Conservation (phyloP, 2,797 vertebrate species). For the Gymnoscopelus braueri region DNA sequence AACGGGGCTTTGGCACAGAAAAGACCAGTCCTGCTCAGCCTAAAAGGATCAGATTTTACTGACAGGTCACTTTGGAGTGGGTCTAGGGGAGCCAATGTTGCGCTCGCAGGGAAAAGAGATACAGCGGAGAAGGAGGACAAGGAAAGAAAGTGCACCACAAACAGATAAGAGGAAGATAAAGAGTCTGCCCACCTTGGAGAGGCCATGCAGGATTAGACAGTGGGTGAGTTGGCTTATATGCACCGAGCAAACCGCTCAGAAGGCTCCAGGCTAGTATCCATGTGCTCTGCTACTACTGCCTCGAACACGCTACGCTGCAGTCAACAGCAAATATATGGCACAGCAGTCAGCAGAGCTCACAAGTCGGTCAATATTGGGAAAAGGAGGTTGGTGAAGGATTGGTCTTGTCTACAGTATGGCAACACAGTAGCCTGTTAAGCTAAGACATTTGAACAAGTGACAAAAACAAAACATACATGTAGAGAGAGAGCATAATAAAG, state of each 20-base stretch:
- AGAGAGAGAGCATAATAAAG: too few relatives aligned
- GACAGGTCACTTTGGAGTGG: constrained; percentile 73
- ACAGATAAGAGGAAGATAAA: constrained; percentile 72
- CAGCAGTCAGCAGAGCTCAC: constrained; percentile 2
- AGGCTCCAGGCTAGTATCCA: constrained; percentile 10
- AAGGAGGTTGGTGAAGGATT: constrained; percentile 6
- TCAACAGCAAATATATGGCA: constrained; percentile 23
- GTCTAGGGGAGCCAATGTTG: constrained; percentile 66
- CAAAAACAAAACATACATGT: too few relatives aligned
- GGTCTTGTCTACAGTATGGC: constrained; percentile 13
- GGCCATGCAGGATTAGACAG: constrained; percentile 46
- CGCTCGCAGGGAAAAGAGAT: constrained; percentile 81
- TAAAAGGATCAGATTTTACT: constrained; percentile 83
- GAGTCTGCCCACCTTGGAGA: constrained; percentile 40
- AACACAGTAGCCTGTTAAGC: background rate
- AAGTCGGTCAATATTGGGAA: background rate
- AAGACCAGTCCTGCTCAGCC: constrained; percentile 63
- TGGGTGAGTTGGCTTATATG: constrained; percentile 28
- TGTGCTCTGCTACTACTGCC: constrained; percentile 3
- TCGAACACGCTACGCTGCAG: constrained; percentile 12
- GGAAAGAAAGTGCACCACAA: constrained; percentile 72
- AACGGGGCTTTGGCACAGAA: constrained; percentile 73
- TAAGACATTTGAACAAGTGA: constrained; percentile 14
- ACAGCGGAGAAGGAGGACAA: constrained; percentile 56
- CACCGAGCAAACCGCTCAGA: constrained; percentile 34